Evolutionary conservation across 2,797 vertebrate genomes (phyloP).

Genomic region (Poecilia velifera): DNA sequence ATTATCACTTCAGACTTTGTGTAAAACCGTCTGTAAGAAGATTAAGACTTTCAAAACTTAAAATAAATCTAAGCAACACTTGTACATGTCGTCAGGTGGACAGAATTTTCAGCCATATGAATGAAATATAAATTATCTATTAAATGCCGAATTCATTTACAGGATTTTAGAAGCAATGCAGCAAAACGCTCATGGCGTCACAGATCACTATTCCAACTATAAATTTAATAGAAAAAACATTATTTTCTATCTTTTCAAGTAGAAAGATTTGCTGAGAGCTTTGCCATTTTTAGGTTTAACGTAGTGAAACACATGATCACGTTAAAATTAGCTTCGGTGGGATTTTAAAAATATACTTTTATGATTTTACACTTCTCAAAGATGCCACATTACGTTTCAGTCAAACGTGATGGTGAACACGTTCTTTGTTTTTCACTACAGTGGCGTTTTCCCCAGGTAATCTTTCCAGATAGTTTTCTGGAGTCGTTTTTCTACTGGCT

Average conservation of each 20-base stretch:
- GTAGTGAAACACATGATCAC: no score
- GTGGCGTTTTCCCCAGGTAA: background rate
- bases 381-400: background rate
- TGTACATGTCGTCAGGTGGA: no score
- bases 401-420: background rate
- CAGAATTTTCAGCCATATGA: no score
- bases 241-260: background rate
- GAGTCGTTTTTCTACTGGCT: background rate
- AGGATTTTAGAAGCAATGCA: background rate
- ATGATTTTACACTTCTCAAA: background rate
- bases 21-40: background rate
- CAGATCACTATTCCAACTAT: background rate
- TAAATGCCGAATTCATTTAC: background rate
- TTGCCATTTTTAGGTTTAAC: no score
- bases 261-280: no score
- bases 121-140: background rate
- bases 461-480: background rate
- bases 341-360: background rate
- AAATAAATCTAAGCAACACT: no score
- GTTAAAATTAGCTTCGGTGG: background rate
- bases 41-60: background rate
- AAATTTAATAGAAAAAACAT: background rate
- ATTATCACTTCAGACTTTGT: background rate
- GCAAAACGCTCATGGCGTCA: background rate
- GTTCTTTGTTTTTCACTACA: background rate